Evolutionary conservation across 2,113 vertebrate genomes (phyloP).

Genomic region (Galeopterus variegatus): DNA sequence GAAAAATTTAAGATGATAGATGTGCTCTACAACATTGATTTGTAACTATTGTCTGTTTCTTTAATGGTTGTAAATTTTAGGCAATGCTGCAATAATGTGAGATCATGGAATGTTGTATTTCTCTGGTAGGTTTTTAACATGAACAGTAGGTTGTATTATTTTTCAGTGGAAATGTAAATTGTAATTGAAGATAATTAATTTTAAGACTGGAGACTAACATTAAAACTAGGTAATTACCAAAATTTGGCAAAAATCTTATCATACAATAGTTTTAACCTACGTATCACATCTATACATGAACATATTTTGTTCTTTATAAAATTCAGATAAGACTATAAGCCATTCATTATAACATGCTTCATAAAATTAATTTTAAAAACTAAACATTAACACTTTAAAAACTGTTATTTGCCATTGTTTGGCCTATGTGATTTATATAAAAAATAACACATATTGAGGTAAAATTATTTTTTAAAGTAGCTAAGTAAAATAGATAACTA

Average conservation of each 20-base stretch:
- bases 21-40: not conserved
- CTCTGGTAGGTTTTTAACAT: not conserved
- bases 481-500: slow-evolving; percentile 45
- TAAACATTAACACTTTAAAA: slow-evolving; percentile 5
- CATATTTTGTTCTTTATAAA: slow-evolving; percentile 48
- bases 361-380: slow-evolving; percentile 49
- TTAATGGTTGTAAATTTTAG: slow-evolving; percentile 4
- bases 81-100: not conserved
- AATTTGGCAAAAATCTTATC: slow-evolving; percentile 36
- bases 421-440: not conserved
- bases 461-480: slow-evolving; percentile 57
- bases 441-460: slow-evolving; percentile 28
- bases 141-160: not conserved
- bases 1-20: slow-evolving; percentile 22
- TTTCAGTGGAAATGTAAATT: slow-evolving; percentile 33
- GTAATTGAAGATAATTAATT: not conserved
- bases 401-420: not conserved
- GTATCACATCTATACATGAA: not conserved
- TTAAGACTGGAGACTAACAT: slow-evolving; percentile 1
- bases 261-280: not conserved
- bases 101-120: not conserved
- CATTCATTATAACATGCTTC: not conserved
- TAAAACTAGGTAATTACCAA: slow-evolving; percentile 37
- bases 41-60: slow-evolving; percentile 15
- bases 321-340: not conserved